Evolutionary conservation across 2,888 invertebrate genomes (phyloP), one percentile per base, ranked within the genome.

Genomic region (Ptilodon capucinus): DNA sequence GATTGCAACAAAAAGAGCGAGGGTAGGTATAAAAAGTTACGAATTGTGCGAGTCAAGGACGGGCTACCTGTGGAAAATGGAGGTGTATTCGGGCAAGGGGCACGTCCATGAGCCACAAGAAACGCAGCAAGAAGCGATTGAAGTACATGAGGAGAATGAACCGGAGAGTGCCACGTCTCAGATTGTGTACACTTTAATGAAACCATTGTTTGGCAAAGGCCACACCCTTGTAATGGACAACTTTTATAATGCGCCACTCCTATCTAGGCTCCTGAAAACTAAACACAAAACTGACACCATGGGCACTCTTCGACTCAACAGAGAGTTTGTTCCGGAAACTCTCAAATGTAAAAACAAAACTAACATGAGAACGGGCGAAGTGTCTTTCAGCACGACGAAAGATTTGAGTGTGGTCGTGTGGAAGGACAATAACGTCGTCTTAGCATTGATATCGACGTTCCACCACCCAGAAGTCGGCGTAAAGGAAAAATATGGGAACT

Each of bases 211-310:
- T 38, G 17, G 48, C 1, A 46, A 11, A 46, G 67, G 64, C 34
- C 64, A 69, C 42, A 65, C 62, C 0, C 34, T 69, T 0, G 52
- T 65, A 0, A 67, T 64, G 62, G 64, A 69, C 28, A 67, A 64
- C 51, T 67, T 57, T 46, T 67, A 69, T 45, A 69, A 67, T 34
- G 25, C 58, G 1, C 65, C 64, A n/a, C 48, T 62, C 2, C 21
- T 65, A 16, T 54, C 60, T 2, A n/a, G 67, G 42, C 3, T 44
- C 35, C 39, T 68, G 0, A 68, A 68, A 49, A 0, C 9, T 8
- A 23, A 23, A 8, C 44, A 56, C 40, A 18, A 52, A 17, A 60
- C 57, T 0, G 60, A 67, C 28, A 38, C 55, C 13, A 51, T 63
- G 50, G 60, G 62, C 40, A 60, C 65, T 21, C 52, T 64, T 65